These are phyloP conservation scores for Calycopis cecrops DNA, from an alignment of 1,140 invertebrate species.

Conservation along the genomic window DNA sequence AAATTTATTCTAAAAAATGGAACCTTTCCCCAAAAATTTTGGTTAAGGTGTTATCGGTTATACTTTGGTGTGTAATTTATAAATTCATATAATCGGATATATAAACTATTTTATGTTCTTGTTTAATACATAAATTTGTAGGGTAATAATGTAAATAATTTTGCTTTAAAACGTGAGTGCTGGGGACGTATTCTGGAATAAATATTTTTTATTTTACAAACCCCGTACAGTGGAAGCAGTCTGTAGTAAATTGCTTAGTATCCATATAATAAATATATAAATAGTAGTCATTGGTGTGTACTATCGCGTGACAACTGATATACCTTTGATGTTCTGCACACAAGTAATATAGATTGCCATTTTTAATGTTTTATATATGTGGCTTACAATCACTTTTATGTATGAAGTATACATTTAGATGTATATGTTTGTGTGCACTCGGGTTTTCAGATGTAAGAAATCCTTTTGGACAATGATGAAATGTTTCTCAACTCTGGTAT, in stretches of 20 bases:
- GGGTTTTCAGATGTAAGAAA: too few relatives aligned
- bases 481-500: too few relatives aligned
- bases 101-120: conserved; percentile 37
- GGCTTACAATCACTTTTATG: not conserved
- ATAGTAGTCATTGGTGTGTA: too few relatives aligned
- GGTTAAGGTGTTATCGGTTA: conserved; percentile 5
- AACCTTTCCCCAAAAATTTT: conserved; percentile 3
- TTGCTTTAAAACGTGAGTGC: conserved; percentile 45
- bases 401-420: not conserved
- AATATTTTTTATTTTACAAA: conserved; percentile 13
- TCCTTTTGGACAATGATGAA: too few relatives aligned
- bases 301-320: too few relatives aligned
- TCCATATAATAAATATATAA: too few relatives aligned
- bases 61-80: conserved; percentile 20
- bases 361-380: conserved; percentile 1
- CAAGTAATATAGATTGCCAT: conserved; percentile 4
- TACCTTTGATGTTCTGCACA: conserved; percentile 2
- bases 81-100: conserved; percentile 12
- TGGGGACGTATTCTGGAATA: conserved; percentile 20
- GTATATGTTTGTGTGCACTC: too few relatives aligned
- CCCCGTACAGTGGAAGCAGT: too few relatives aligned
- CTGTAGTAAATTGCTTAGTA: too few relatives aligned
- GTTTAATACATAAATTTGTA: conserved; percentile 46
- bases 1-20: conserved; percentile 4
- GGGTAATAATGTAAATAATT: conserved; percentile 68